These are phyloP conservation scores for Cataglyphis rosenhaueri DNA, from an alignment of 2,888 invertebrate genomes.

Conservation along the genomic window DNA sequence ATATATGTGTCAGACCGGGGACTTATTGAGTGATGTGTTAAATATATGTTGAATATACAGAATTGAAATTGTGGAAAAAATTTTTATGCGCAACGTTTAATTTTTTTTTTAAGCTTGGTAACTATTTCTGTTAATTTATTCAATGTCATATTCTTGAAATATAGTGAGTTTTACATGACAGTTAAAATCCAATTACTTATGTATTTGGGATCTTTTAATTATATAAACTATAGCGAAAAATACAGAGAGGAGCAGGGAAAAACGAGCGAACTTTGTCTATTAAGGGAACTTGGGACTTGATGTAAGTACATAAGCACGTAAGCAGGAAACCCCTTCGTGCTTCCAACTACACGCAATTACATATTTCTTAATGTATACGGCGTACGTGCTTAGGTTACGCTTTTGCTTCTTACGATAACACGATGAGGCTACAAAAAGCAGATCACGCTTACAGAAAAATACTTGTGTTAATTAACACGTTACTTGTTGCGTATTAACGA, in stretches of 20 bases:
- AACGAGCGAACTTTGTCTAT: slow-evolving; percentile 49
- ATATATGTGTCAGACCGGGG: too few relatives aligned
- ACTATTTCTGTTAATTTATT: slow-evolving; percentile 6
- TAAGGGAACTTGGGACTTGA: slow-evolving; percentile 20
- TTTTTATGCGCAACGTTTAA: neutral
- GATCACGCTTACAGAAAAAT: neutral
- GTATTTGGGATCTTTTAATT: slow-evolving; percentile 42
- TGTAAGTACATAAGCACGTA: slow-evolving; percentile 39
- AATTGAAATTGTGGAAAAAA: neutral
- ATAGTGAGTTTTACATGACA: neutral
- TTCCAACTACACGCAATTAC: slow-evolving; percentile 49
- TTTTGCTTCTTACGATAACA: slow-evolving; percentile 7
- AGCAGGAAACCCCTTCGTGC: slow-evolving; percentile 36
- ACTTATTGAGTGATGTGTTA: too few relatives aligned
- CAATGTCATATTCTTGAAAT: neutral
- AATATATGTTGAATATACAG: neutral
- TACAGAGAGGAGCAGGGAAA: slow-evolving; percentile 26
- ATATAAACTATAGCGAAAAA: slow-evolving; percentile 6
- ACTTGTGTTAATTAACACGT: neutral
- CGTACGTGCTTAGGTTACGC: slow-evolving; percentile 22
- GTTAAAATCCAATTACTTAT: neutral
- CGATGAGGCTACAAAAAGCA: neutral
- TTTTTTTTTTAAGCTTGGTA: neutral
- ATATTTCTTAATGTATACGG: slow-evolving; percentile 34
- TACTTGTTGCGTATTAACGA: slow-evolving; percentile 4